phyloP scores from a whole-genome alignment of 2,113 vertebrate genomes.

The Promerops cafer region DNA sequence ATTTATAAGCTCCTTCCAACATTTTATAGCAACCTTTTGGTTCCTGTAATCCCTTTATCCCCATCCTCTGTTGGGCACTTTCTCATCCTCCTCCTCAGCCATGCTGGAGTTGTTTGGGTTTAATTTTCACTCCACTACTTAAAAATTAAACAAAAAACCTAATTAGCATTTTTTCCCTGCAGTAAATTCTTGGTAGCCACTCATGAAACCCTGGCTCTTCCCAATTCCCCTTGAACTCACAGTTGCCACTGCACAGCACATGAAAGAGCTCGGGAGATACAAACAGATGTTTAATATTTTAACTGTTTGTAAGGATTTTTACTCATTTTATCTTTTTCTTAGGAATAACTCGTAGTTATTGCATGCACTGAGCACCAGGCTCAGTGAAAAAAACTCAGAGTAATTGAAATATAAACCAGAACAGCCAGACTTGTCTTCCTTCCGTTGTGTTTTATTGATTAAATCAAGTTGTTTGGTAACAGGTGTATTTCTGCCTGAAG shows the following conservation, averaged over 20 bases:
- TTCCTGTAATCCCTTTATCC: not conserved
- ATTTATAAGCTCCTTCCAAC: not conserved
- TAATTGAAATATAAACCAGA: not conserved
- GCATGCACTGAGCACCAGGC: rapidly evolving
- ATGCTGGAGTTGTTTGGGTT: not conserved
- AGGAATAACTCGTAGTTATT: not conserved
- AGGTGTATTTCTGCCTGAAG: not conserved
- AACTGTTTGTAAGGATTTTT: not conserved
- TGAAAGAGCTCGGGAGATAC: not conserved
- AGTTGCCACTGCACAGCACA: not conserved
- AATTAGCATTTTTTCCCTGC: not conserved
- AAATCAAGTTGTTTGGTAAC: not conserved
- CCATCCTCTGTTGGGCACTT: not conserved
- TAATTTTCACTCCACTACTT: not conserved
- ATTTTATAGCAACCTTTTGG: rapidly evolving
- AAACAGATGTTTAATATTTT: not conserved
- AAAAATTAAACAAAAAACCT: not conserved
- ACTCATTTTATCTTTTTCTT: not conserved
- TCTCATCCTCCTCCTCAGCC: not conserved
- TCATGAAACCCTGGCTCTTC: not conserved
- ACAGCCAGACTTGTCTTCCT: not conserved
- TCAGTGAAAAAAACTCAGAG: not conserved
- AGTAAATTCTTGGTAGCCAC: not conserved
- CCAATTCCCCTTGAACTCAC: not conserved
- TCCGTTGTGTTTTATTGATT: too few relatives aligned